These are phyloP conservation scores for Myotis brandtii DNA, from an alignment of 2,113 vertebrate species.

Conservation along the genomic window DNA sequence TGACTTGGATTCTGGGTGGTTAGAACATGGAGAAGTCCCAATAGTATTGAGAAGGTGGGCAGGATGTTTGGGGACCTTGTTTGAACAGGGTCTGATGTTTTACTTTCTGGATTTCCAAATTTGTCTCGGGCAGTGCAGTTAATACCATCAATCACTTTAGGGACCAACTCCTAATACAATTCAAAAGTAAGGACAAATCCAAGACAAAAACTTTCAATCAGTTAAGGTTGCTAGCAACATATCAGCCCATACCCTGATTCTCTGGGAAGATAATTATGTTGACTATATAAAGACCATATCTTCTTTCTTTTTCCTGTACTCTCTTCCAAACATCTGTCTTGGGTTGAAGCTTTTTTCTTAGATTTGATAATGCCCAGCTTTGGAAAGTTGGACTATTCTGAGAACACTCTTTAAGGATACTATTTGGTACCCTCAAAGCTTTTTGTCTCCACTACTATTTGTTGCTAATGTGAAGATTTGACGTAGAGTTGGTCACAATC, in stretches of 20 bases:
- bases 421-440: neutral
- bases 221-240: neutral
- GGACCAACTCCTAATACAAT: neutral
- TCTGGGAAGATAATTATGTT: conserved; percentile 31
- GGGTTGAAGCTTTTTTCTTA: conserved; percentile 34
- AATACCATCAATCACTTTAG: neutral
- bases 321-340: conserved; percentile 61
- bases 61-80: neutral
- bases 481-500: neutral
- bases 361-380: neutral
- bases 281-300: neutral
- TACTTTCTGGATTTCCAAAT: neutral
- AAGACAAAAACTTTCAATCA: neutral
- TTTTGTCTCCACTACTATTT: neutral
- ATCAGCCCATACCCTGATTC: neutral
- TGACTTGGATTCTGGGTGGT: neutral
- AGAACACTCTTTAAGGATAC: neutral
- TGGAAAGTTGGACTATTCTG: neutral
- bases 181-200: neutral
- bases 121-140: neutral
- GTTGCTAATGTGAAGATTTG: neutral
- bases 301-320: conserved; percentile 24
- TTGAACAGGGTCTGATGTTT: neutral
- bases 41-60: neutral
- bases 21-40: neutral